Evolutionary conservation across 1,140 invertebrate genomes (phyloP).

Genomic region (Trinorchestia longiramus): DNA sequence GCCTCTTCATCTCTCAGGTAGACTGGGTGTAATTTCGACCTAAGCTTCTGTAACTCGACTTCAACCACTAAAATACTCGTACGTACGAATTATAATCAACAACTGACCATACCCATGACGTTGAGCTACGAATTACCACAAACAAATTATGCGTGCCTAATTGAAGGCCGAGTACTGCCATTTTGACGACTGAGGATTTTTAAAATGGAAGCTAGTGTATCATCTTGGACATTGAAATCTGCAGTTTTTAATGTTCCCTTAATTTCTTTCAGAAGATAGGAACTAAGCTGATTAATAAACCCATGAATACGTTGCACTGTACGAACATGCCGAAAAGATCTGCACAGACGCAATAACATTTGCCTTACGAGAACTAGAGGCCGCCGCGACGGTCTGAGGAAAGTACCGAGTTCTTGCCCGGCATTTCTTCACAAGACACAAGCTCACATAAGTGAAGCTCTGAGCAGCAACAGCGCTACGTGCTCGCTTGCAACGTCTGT

Average conservation of each 20-base stretch:
- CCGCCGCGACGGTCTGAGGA: background rate
- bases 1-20: background rate
- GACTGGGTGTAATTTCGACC: background rate
- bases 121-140: background rate
- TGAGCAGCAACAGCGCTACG: background rate
- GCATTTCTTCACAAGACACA: background rate
- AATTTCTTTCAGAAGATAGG: background rate
- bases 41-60: background rate
- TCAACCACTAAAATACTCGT: no score
- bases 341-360: background rate
- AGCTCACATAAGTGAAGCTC: background rate
- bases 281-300: background rate
- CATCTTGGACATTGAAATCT: background rate
- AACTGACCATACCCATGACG: background rate
- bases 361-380: background rate
- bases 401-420: background rate
- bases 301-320: background rate
- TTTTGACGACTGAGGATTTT: background rate
- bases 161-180: background rate
- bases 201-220: background rate
- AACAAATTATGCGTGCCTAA: background rate
- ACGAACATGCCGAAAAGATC: background rate
- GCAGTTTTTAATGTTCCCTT: background rate
- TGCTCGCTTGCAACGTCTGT: background rate
- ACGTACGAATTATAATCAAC: no score